A percentile compares a stretch with the other conserved stretches of the same genome.
phyloP scores from a whole-genome alignment of 2,113 vertebrate genomes.

The Lynx canadensis region DNA sequence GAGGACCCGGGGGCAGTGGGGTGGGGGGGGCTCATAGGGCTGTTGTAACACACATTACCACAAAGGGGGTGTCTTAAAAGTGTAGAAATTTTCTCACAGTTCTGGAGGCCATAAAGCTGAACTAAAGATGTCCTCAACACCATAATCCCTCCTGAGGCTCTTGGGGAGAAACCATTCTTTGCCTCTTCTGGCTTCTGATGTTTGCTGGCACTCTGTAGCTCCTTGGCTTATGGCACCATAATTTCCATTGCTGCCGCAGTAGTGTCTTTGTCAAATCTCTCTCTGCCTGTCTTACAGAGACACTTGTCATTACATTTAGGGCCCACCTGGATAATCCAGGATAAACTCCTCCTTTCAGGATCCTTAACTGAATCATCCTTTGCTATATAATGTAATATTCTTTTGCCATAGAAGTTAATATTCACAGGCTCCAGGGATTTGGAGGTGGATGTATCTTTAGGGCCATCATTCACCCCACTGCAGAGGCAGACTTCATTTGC shows the following conservation, averaged over 20 bases:
- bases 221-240: not conserved
- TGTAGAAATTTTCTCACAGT: not conserved
- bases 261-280: not conserved
- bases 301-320: not conserved
- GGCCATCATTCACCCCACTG: not conserved
- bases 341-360: not conserved
- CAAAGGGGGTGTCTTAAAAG: not conserved
- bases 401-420: not conserved
- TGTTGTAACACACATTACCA: not conserved
- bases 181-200: not conserved
- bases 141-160: not conserved
- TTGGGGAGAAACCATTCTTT: not conserved
- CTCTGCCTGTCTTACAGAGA: not conserved
- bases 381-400: not conserved
- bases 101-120: not conserved
- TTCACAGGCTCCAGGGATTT: not conserved
- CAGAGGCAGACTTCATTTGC: not conserved
- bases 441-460: not conserved
- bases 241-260: fast-evolving
- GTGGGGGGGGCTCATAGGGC: not conserved
- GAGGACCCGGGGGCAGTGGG: fast-evolving
- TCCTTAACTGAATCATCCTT: not conserved
- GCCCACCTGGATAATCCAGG: not conserved
- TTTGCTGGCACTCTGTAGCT: not conserved
- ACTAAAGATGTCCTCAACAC: not conserved